phyloP scores from a whole-genome alignment of 2,113 vertebrate species.

The Meles meles region DNA sequence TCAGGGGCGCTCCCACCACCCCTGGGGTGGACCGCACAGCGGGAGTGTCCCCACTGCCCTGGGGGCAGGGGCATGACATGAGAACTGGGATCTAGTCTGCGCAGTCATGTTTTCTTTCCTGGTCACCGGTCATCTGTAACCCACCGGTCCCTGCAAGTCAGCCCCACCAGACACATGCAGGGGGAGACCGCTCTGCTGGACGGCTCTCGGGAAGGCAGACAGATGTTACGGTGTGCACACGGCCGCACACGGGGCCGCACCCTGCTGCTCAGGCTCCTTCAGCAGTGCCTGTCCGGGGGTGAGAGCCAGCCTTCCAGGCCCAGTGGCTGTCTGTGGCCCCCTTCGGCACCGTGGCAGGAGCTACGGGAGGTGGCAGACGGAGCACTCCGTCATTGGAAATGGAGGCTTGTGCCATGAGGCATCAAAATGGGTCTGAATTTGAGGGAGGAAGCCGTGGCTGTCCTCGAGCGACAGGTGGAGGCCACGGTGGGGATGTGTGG shows the following conservation, averaged over 20 bases:
- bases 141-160: background rate
- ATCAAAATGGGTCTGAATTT: background rate
- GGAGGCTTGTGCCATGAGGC: background rate
- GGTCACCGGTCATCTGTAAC: background rate
- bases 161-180: too few species aligned
- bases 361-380: background rate
- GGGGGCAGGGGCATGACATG: background rate
- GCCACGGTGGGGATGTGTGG: accelerated
- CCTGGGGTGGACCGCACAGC: accelerated
- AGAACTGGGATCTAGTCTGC: background rate
- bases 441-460: background rate
- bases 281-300: too few species aligned
- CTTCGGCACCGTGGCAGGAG: background rate
- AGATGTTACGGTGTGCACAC: too few species aligned
- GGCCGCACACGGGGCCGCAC: too few species aligned
- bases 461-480: background rate
- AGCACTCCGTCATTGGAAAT: background rate
- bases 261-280: too few species aligned
- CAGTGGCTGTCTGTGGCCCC: background rate
- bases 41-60: background rate
- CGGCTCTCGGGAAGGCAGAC: too few species aligned
- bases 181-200: background rate
- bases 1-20: background rate
- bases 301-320: too few species aligned
- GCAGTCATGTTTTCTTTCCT: background rate